These are phyloP conservation scores for Todiramphus chloris DNA, from an alignment of 2,113 vertebrate genomes.

Conservation along the genomic window DNA sequence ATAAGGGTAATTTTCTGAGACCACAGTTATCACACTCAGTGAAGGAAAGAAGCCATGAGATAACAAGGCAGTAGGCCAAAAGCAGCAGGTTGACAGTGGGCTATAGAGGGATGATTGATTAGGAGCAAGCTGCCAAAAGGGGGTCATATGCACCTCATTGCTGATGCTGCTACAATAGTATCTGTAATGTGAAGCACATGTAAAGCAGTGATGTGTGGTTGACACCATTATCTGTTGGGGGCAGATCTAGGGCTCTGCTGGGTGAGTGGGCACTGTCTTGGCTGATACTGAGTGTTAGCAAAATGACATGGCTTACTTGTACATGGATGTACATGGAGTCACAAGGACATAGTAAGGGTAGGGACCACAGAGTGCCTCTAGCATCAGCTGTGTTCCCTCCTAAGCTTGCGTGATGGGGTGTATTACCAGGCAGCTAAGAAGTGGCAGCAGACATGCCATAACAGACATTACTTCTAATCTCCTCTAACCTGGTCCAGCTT, in stretches of 20 bases:
- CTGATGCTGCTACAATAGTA: background rate
- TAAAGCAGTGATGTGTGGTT: background rate
- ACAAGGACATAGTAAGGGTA: background rate
- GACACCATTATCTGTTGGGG: fast-evolving
- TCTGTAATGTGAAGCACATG: background rate
- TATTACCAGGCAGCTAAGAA: background rate
- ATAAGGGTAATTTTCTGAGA: conserved; percentile 5
- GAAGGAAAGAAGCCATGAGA: background rate
- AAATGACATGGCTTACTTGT: background rate
- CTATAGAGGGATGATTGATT: background rate
- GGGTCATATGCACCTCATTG: fast-evolving
- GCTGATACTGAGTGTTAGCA: fast-evolving
- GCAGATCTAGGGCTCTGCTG: background rate
- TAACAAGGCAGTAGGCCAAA: background rate
- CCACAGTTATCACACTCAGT: background rate
- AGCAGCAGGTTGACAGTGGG: background rate
- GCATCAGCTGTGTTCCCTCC: background rate
- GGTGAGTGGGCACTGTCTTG: background rate
- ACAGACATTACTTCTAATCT: background rate
- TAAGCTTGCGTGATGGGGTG: fast-evolving
- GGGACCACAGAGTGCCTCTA: background rate
- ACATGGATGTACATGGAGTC: background rate
- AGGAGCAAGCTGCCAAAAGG: background rate
- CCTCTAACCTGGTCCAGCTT: background rate
- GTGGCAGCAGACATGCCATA: background rate